Base-by-base conservation (phyloP, 2,113 vertebrate species). In the Saimiri boliviensis region DNA sequence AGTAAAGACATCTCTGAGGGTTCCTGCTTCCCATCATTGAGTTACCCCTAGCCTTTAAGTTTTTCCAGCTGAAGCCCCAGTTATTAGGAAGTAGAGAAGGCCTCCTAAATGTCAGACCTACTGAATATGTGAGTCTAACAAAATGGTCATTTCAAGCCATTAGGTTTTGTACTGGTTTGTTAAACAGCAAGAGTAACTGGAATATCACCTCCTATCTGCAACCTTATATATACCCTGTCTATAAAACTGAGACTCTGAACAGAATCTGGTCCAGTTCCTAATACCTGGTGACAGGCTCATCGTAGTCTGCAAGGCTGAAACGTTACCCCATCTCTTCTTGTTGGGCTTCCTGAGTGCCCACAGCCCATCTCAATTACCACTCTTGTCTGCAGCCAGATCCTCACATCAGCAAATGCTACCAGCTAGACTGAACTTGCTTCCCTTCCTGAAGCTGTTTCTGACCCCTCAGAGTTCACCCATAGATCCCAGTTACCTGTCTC, bases 281-380 rank as follows among this genome's bases (percentile, higher is more conserved):
- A 93, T 16, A 32, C 32, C 45, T 45, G 52, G 2, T 52, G 80
- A 89, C 87, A 84, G 42, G 80, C 17, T 37, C 23, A 14, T 58
- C 71, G 37, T n/a, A 80, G 45, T 77, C 63, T 35, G 49, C 80
- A 52, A 47, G 56, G 17, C 17, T 32, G 21, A 27, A 66, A 27
- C 66, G 68, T 82, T 81, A 76, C 54, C n/a, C 66, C 63, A 40
- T 52, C 54, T 66, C 84, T 90, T 86, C 58, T 37, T 76, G 6
- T 8, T 96, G 92, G 60, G 35, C 35, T 77, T 95, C 45, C 9
- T 16, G 19, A 91, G 21, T 54, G 66, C 56, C 87, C 86, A 21
- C 13, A 85, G 35, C 40, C 84, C 93, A 73, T 63, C 56, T 92
- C 81, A 87, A 81, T 76, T 14, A 52, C 47, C 35, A 20, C 52